phyloP scores from a whole-genome alignment of 1,140 invertebrate genomes.

The Stenopsyche tienmushanensis region DNA sequence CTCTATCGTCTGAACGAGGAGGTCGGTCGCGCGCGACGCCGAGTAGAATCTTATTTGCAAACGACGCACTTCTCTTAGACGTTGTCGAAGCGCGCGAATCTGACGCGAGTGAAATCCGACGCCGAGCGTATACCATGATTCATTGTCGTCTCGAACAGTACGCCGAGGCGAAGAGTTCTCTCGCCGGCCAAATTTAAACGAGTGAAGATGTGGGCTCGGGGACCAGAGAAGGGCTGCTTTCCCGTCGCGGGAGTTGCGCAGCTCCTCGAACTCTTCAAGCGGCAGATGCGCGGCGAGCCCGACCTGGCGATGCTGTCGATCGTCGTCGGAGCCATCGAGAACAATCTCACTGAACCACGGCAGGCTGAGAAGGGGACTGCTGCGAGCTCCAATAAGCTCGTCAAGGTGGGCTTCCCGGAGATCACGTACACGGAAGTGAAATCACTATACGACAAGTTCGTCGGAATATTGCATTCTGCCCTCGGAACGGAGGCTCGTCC shows the following conservation, averaged over 20 bases:
- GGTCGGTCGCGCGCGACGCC: too few relatives aligned
- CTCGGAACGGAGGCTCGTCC: conserved; percentile 32
- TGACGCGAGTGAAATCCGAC: background rate
- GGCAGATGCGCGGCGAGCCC: conserved; percentile 78
- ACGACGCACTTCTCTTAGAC: too few relatives aligned
- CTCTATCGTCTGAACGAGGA: too few relatives aligned
- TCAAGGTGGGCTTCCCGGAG: conserved; percentile 68
- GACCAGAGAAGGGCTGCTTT: conserved; percentile 51
- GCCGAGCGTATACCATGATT: background rate
- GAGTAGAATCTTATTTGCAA: too few relatives aligned
- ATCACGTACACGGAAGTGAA: conserved; percentile 55
- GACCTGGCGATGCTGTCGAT: conserved; percentile 91
- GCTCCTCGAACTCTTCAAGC: conserved; percentile 78
- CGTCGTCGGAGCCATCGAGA: conserved; percentile 87
- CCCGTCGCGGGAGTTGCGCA: conserved; percentile 74
- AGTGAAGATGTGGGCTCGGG: conserved; percentile 15
- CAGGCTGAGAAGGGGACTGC: conserved; percentile 46
- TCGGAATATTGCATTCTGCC: conserved; percentile 49
- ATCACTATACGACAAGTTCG: conserved; percentile 79
- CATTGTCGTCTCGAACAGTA: background rate
- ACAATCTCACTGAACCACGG: conserved; percentile 78
- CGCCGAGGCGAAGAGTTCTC: too few relatives aligned
- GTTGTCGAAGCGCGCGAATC: background rate
- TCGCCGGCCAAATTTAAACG: too few relatives aligned
- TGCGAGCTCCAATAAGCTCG: conserved; percentile 42